These are phyloP conservation scores for Rhodinocichla rosea DNA, from an alignment of 2,113 vertebrate species.

Conservation along the genomic window DNA sequence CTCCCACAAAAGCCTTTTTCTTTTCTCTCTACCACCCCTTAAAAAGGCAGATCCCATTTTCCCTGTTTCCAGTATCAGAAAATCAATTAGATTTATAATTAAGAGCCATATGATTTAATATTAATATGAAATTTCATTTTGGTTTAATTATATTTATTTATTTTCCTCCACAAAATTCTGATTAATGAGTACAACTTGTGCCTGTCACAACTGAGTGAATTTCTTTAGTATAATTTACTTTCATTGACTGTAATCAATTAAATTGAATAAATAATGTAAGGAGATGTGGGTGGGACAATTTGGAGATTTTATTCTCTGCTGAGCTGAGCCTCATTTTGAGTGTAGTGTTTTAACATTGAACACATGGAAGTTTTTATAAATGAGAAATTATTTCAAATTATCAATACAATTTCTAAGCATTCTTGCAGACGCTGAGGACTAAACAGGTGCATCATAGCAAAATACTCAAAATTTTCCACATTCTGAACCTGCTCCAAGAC, in stretches of 20 bases:
- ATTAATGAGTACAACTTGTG: neutral
- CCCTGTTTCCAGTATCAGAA: neutral
- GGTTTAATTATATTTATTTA: neutral
- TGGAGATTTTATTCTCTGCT: neutral
- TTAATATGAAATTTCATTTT: neutral
- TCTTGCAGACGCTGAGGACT: neutral
- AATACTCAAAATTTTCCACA: neutral
- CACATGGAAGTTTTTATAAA: neutral
- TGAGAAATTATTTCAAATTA: neutral
- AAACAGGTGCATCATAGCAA: neutral
- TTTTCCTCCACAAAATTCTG: neutral
- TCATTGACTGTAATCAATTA: neutral
- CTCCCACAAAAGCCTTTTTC: neutral
- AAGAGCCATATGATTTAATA: neutral
- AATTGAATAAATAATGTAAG: neutral
- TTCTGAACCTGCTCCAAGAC: neutral
- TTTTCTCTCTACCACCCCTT: neutral
- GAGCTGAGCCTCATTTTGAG: neutral
- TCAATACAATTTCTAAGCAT: neutral
- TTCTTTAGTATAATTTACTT: neutral
- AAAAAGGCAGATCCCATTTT: neutral
- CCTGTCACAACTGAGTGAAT: neutral
- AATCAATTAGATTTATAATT: neutral
- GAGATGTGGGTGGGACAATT: neutral
- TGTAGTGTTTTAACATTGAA: neutral